These are phyloP conservation scores for Nephrotoma guestfalica DNA, from an alignment of 2,888 invertebrate species.

Conservation along the genomic window DNA sequence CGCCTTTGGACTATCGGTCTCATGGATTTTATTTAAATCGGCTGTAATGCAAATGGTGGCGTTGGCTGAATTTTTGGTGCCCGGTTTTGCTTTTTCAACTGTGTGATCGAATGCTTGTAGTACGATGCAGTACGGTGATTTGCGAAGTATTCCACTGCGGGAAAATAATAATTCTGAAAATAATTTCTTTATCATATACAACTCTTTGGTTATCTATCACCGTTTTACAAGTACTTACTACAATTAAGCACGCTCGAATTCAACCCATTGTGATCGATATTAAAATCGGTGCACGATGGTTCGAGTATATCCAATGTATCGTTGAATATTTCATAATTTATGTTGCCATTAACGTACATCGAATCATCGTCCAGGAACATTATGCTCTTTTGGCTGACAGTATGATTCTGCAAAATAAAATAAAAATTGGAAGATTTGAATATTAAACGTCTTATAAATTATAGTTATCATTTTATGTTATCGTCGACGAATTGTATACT, in stretches of 20 bases:
- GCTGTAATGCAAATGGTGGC: conserved; percentile 31
- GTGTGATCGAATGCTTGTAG: conserved; percentile 39
- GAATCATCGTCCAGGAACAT: conserved; percentile 29
- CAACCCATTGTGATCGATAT: conserved; percentile 26
- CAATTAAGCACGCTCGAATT: conserved; percentile 28
- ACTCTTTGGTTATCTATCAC: background rate
- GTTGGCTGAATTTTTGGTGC: conserved; percentile 17
- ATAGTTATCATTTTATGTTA: background rate
- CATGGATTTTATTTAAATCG: conserved; percentile 23
- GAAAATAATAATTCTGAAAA: conserved; percentile 24
- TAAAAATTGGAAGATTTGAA: background rate
- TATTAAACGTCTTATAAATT: background rate
- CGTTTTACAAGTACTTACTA: conserved; percentile 20
- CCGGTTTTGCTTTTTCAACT: conserved; percentile 16
- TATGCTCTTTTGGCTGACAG: conserved; percentile 23
- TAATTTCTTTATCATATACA: background rate
- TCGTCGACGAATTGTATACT: background rate
- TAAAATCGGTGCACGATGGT: conserved; percentile 26
- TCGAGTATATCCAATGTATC: conserved; percentile 22
- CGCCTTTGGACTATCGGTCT: conserved; percentile 23
- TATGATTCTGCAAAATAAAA: conserved; percentile 18
- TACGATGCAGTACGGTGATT: conserved; percentile 34
- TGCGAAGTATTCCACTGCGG: conserved; percentile 23
- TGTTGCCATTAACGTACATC: conserved; percentile 23
- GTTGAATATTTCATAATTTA: conserved; percentile 24